Evolutionary conservation across 1,140 invertebrate species (phyloP), one percentile per base, ranked within the genome.

Genomic region (Stratiolaelaps scimitus): DNA sequence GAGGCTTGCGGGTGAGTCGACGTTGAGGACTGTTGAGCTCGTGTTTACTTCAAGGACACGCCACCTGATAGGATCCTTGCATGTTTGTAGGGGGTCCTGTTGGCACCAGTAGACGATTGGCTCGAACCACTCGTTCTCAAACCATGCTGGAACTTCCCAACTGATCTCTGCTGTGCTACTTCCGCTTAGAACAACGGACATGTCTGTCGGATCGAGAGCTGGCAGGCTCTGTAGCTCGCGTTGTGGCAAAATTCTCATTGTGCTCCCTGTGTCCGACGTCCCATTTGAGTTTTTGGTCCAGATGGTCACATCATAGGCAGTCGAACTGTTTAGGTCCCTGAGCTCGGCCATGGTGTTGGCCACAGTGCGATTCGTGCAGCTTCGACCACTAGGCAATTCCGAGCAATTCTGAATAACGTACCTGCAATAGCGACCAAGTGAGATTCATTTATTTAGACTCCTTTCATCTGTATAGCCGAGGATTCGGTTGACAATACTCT

Each of bases 401-500:
- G 47, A 48, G 47, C 47, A 48, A 48, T 23, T 28, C 28, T 48
- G 47, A 6, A 48, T 28, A 28, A 48, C 28, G 47, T 48, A 48
- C 47, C 47, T 48, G 47, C 5, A 48, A 19, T 13, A 13, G 44
- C 44, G 19, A 45, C 13, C 13, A 19, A 45, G 44, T 13, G n/a
- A n/a, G n/a, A n/a, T n/a, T n/a, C n/a, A n/a, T n/a, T n/a, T n/a
- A n/a, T n/a, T n/a, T n/a, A n/a, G n/a, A n/a, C n/a, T n/a, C n/a
- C n/a, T n/a, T n/a, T n/a, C n/a, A n/a, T n/a, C n/a, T n/a, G n/a
- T n/a, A n/a, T n/a, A n/a, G n/a, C n/a, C n/a, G n/a, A n/a, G n/a
- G n/a, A n/a, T n/a, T n/a, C n/a, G n/a, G n/a, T n/a, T n/a, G n/a
- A n/a, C n/a, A n/a, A n/a, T n/a, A n/a, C n/a, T n/a, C n/a, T n/a